These are phyloP conservation scores for Onychomys arenicola DNA, from an alignment of 2,797 vertebrate species.

Conservation along the genomic window DNA sequence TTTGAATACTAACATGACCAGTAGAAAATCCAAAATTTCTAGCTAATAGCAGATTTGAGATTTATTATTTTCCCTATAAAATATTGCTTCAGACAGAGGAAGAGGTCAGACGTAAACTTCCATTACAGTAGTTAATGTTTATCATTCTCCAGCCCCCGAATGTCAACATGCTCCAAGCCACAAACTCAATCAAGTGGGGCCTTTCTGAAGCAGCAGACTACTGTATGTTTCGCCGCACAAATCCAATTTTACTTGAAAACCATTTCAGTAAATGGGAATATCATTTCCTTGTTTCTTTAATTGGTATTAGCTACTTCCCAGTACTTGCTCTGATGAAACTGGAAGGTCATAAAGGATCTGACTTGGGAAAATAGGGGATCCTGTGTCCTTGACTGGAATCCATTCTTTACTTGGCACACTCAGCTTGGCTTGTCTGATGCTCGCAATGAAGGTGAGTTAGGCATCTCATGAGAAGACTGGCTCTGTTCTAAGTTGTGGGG, in stretches of 20 bases:
- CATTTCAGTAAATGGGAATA: constrained; percentile 18
- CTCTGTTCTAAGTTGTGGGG: neutral
- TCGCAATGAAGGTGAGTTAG: neutral
- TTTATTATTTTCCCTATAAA: constrained; percentile 69
- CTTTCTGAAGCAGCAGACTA: constrained; percentile 40
- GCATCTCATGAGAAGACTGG: neutral
- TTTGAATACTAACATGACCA: neutral
- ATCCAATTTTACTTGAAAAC: constrained; percentile 62
- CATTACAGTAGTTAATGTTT: constrained; percentile 69
- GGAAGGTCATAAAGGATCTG: neutral
- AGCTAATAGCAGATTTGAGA: constrained; percentile 65
- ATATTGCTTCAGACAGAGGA: constrained; percentile 19
- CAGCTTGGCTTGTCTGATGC: neutral
- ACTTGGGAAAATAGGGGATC: neutral
- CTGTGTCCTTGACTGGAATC: neutral
- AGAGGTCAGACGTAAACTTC: constrained; percentile 62
- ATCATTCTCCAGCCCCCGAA: constrained; percentile 60
- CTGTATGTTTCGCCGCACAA: constrained; percentile 52
- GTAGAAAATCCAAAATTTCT: constrained; percentile 57
- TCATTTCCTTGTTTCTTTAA: constrained; percentile 48
- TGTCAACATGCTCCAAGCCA: constrained; percentile 57
- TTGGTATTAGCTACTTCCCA: constrained; percentile 20
- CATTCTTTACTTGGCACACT: neutral
- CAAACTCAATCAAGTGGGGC: constrained; percentile 58
- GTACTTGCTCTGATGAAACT: neutral